Evolutionary conservation across 2,113 vertebrate species (phyloP).

Genomic region (Pipra filicauda): DNA sequence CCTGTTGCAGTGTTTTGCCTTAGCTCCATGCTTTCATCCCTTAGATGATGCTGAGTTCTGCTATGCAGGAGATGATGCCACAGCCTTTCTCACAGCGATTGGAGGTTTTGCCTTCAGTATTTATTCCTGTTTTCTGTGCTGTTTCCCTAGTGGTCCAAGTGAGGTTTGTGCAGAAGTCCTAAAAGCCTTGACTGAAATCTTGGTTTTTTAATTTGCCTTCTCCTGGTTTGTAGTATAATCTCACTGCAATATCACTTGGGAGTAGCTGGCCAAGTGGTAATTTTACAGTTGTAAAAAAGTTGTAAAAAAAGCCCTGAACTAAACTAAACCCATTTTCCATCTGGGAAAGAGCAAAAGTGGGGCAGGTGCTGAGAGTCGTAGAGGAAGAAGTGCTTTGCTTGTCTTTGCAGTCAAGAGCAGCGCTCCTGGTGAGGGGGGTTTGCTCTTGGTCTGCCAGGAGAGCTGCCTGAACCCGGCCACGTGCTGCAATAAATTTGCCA

Average conservation of each 20-base stretch:
- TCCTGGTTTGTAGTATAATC: neutral
- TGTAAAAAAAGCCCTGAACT: neutral
- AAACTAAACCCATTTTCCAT: neutral
- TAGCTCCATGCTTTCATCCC: neutral
- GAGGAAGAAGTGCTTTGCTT: neutral
- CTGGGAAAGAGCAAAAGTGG: neutral
- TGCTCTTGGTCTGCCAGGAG: fast-evolving
- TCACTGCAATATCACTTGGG: neutral
- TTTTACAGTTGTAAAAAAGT: neutral
- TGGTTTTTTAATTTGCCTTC: neutral
- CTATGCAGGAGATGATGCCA: fast-evolving
- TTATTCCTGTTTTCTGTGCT: neutral
- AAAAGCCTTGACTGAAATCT: neutral
- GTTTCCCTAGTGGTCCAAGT: neutral
- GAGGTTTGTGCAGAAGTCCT: neutral
- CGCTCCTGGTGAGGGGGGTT: fast-evolving
- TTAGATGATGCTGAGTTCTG: no score
- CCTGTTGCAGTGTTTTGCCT: neutral
- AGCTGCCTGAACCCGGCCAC: fast-evolving
- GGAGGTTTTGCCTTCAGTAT: neutral
- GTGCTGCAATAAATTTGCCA: neutral
- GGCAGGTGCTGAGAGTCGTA: neutral
- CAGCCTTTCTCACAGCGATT: neutral
- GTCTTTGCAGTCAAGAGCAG: neutral
- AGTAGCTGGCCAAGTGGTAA: neutral